Evolutionary conservation across 1,140 invertebrate species (phyloP), one percentile per base, ranked within the genome.

Genomic region (Drosophila sproati): DNA sequence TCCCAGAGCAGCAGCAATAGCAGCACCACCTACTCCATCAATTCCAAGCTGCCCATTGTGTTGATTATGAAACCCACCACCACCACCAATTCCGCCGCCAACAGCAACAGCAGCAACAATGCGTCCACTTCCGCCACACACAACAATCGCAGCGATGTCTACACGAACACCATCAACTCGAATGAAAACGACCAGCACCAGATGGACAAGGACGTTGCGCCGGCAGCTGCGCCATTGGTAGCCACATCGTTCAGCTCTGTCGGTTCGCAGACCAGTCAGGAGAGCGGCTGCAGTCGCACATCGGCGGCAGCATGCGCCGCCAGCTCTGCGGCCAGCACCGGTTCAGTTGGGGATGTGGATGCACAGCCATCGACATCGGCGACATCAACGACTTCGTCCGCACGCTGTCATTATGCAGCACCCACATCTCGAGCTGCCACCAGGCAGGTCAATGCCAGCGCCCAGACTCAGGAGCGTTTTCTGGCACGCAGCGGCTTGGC

Each of bases 161-260:
- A 72, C 45, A 88, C 91, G 43, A 92, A 87, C 54, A 91, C 91
- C 37, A 91, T 91, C 37, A 92, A 89, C 77, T 91, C 87, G 60
- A 91, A 91, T 78, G 83, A 91, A 56, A 86, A 85, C 55, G 55
- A 39, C 37, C 12, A 45, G 35, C 7, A 56, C 34, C 68, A 47
- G 32, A 52, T 66, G 37, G 48, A 50, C 7, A 59, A 57, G n/a
- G 57, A 48, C 34, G 34, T 5, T n/a, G 39, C 39, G 31, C 31
- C 10, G n/a, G 47, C 57, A 10, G 63, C 43, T 35, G 62, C 39
- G 4, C 72, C 48, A n/a, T 43, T 67, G 12, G 39, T 2, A 20
- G 20, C 79, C 34, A 69, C 90, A 39, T 78, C 88, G 0, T 87
- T 71, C 55, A 83, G 68, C 34, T 82, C 78, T 3, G 91, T 90